Percentiles rank a stretch among this genome's conserved stretches.
These are phyloP conservation scores for Sesamia nonagrioides DNA, from an alignment of 1,140 invertebrate genomes.

Conservation along the genomic window DNA sequence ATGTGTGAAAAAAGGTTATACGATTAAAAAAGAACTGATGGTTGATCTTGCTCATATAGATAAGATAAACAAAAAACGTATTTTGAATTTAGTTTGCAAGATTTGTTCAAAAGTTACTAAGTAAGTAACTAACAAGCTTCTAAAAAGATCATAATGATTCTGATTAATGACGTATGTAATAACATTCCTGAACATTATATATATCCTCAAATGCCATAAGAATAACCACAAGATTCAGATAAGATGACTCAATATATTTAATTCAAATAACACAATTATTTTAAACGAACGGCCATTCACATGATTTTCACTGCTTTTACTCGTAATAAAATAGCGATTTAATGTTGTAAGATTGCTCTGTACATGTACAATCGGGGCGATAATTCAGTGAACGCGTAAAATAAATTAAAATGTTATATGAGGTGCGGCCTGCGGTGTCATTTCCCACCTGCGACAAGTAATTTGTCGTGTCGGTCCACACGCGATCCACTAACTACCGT, in stretches of 20 bases:
- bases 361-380: conserved; percentile 10
- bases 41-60: neutral
- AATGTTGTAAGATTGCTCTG: conserved; percentile 26
- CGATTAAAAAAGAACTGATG: neutral
- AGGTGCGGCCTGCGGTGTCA: conserved; percentile 47
- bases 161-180: no score
- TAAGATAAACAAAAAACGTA: neutral
- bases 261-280: neutral
- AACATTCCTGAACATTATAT: neutral
- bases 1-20: neutral
- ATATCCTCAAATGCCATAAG: neutral
- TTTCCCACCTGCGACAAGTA: conserved; percentile 56
- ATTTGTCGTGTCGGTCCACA: conserved; percentile 53
- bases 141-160: no score
- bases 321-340: conserved; percentile 36
- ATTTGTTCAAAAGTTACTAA: no score
- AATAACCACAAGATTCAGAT: neutral
- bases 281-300: conserved; percentile 6
- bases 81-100: no score
- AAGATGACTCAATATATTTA: neutral
- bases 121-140: no score
- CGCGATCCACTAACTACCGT: conserved; percentile 45
- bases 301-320: conserved; percentile 40
- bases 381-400: conserved; percentile 51
- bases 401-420: conserved; percentile 60